A percentile compares a stretch with the other conserved stretches of the same genome.
These are phyloP conservation scores for Tonatia bakeri DNA, from an alignment of 2,113 vertebrate species.

Conservation along the genomic window DNA sequence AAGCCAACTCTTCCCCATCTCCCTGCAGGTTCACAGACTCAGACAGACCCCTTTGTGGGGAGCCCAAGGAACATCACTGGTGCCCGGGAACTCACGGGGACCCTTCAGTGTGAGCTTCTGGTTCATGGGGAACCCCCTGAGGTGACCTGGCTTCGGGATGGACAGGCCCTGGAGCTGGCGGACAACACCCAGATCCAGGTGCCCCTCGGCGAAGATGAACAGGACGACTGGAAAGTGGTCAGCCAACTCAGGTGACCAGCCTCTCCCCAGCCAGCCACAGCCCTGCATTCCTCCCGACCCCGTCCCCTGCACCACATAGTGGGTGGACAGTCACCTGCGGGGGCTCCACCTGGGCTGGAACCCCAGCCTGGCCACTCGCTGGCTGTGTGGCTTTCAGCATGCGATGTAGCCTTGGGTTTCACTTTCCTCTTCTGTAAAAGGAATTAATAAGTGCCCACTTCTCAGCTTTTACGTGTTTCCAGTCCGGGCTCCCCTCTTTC, in stretches of 20 bases:
- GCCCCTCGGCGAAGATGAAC: slow-evolving; percentile 68
- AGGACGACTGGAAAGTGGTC: slow-evolving; percentile 78
- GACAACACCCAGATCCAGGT: slow-evolving; percentile 86
- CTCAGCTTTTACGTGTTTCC: background rate
- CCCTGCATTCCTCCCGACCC: rapidly evolving
- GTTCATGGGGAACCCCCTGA: slow-evolving; percentile 80
- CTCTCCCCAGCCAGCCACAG: background rate
- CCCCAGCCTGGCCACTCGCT: background rate
- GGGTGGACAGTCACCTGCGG: background rate
- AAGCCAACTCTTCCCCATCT: background rate
- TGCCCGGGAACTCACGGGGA: slow-evolving; percentile 84
- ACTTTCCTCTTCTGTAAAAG: slow-evolving; percentile 59
- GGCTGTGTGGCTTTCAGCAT: background rate
- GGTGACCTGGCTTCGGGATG: slow-evolving; percentile 86
- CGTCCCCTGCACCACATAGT: background rate
- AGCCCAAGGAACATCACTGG: slow-evolving; percentile 83
- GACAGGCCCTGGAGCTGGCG: slow-evolving; percentile 71
- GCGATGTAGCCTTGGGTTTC: background rate
- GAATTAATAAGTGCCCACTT: slow-evolving; percentile 28
- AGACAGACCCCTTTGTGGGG: slow-evolving; percentile 72
- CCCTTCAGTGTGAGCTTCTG: slow-evolving; percentile 81
- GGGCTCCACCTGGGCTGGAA: background rate
- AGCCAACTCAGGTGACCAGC: slow-evolving; percentile 80
- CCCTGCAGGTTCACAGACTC: slow-evolving; percentile 40
- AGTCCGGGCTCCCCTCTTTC: background rate